A percentile compares a stretch with the other conserved stretches of the same genome.
Conservation (phyloP, 2,888 invertebrate genomes). For the Pristionchus japonicus region DNA sequence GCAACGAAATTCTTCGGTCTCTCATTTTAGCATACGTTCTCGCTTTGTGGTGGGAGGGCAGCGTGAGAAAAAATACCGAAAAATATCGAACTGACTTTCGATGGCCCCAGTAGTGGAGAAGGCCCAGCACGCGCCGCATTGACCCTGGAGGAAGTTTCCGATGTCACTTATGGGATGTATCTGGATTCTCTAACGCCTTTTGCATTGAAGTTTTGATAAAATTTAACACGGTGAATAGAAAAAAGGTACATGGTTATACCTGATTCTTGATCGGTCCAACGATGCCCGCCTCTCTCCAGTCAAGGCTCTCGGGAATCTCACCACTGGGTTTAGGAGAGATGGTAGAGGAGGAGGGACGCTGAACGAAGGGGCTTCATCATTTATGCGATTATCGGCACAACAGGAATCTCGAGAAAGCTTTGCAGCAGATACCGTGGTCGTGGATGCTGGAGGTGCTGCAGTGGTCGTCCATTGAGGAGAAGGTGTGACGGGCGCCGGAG, state of each 20-base stretch:
- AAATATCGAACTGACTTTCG: too few species aligned
- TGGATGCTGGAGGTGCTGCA: background rate
- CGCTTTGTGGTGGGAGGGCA: too few species aligned
- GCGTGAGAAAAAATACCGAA: too few species aligned
- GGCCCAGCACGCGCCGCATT: constrained; percentile 85
- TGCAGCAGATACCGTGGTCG: background rate
- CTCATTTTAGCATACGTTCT: too few species aligned
- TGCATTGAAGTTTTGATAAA: background rate
- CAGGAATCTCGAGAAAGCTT: too few species aligned
- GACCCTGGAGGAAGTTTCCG: constrained; percentile 78
- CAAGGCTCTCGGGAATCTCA: background rate
- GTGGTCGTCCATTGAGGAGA: background rate
- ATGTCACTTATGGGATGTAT: too few species aligned
- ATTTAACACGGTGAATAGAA: background rate
- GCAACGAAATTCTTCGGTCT: too few species aligned
- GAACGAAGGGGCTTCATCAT: too few species aligned
- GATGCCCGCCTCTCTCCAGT: background rate
- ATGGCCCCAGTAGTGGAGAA: constrained; percentile 74
- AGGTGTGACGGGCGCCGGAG: background rate
- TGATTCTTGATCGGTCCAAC: background rate
- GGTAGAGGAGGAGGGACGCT: background rate
- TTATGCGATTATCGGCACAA: too few species aligned
- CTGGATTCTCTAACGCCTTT: too few species aligned
- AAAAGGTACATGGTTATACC: background rate
- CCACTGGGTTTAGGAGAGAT: background rate